Base-by-base conservation (phyloP, 2,797 vertebrate genomes). In the Rhinophrynus dorsalis region DNA sequence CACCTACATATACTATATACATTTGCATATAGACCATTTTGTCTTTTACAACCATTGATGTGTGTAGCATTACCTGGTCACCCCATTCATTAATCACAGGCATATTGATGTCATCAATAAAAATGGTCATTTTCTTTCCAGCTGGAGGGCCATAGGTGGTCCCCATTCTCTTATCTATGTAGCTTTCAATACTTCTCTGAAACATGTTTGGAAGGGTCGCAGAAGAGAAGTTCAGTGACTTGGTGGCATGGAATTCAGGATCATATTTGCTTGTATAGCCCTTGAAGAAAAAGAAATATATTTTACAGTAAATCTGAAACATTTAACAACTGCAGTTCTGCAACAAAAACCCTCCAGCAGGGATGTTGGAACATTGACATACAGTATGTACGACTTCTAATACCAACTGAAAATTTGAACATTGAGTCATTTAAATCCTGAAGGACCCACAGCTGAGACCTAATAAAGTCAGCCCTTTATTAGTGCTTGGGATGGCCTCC, bases 101-200 rank as follows among this genome's bases (percentile, higher is more conserved):
- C 93, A 95, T 94, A 81, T 94, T 95, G 81, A 95, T 90, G 82
- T 95, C 93, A 75, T 94, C 93, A 18, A 95, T 79, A 69, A 94
- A 94, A 5, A 95, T 77, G 0, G 91, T 91, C 90, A 94, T 93
- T 77, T 83, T 91, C 81, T 89, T 91, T 2, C 92, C 92, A 0
- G 88, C 87, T 0, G 92, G 91, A 13, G 92, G 93, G 24, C 93
- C 92, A 0, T 94, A 91, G 11, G 91, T 94, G 63, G 90, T 78
- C 0, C 92, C 92, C 89, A 95, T 84, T 20, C 93, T 86, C 71
- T 94, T 95, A 62, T 93, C 90, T 48, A 93, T 81, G 68, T 92
- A 94, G 77, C 91, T 92, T 83, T 95, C 93, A 18, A 94, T 77
- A 20, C 81, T 91, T 26, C 77, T 84, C 80, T 91, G 90, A 76